phyloP scores from a whole-genome alignment of 2,113 vertebrate genomes.

The Callochromis pleurospilus region DNA sequence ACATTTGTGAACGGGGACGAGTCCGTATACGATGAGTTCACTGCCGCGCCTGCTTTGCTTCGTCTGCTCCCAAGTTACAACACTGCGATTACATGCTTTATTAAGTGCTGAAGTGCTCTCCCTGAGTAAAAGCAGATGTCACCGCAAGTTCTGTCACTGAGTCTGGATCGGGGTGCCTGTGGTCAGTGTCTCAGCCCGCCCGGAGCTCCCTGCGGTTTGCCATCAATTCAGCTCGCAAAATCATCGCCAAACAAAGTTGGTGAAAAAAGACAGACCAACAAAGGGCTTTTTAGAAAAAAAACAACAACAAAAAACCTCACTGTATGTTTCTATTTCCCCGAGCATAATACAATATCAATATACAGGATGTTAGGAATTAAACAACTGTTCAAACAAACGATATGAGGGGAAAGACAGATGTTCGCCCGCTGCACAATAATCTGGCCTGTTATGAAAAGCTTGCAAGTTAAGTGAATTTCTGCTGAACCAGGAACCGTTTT shows the following conservation, averaged over 20 bases:
- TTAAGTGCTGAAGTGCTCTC: constrained; percentile 69
- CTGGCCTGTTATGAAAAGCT: not conserved
- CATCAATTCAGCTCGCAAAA: constrained; percentile 15
- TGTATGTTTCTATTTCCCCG: not conserved
- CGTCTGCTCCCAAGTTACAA: constrained; percentile 55
- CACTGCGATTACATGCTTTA: constrained; percentile 70
- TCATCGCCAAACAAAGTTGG: not conserved
- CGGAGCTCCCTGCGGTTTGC: constrained; percentile 37
- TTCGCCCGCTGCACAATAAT: not conserved
- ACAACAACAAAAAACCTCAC: not conserved
- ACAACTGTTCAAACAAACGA: not conserved
- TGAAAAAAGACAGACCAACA: not conserved
- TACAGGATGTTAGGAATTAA: not conserved
- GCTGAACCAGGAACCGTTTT: not conserved
- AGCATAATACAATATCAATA: not conserved
- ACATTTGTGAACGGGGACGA: constrained; percentile 2
- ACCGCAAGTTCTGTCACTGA: constrained; percentile 66
- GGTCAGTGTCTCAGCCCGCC: constrained; percentile 52
- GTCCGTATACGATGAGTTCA: not conserved
- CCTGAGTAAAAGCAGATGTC: constrained; percentile 74
- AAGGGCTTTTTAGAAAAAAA: not conserved
- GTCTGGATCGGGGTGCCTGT: constrained; percentile 60
- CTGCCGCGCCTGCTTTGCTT: not conserved
- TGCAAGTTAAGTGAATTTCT: not conserved
- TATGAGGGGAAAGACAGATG: not conserved